phyloP scores from a whole-genome alignment of 2,888 invertebrate genomes.

The Heliconius charithonia region DNA sequence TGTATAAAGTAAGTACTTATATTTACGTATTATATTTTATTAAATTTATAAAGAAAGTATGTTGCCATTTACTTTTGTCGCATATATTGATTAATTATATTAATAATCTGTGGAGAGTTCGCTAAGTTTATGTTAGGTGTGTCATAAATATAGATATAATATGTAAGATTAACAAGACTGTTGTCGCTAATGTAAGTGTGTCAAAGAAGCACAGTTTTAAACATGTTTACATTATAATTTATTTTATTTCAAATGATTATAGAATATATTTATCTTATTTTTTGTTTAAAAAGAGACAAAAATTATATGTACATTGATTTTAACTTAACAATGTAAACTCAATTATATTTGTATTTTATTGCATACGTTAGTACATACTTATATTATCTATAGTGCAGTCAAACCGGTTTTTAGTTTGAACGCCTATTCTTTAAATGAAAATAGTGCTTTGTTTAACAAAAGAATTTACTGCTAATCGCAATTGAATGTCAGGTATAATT shows the following conservation, averaged over 20 bases:
- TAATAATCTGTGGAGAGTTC: neutral
- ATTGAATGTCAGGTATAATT: constrained; percentile 18
- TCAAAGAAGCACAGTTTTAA: constrained; percentile 54
- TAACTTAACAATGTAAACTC: neutral
- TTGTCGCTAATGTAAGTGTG: constrained; percentile 61
- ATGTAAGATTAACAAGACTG: constrained; percentile 63
- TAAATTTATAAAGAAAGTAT: constrained; percentile 32
- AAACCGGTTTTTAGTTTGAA: constrained; percentile 10
- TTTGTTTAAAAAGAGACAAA: neutral
- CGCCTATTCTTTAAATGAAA: constrained; percentile 9
- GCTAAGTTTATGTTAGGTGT: constrained; percentile 24
- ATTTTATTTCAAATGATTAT: constrained; percentile 14
- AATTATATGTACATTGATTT: neutral
- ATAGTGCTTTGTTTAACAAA: constrained; percentile 1
- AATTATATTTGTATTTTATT: neutral
- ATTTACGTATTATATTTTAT: constrained; percentile 48
- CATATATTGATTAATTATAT: constrained; percentile 1
- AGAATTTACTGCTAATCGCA: constrained; percentile 13
- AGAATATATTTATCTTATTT: constrained; percentile 1
- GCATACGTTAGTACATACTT: neutral
- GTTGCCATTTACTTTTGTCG: constrained; percentile 41
- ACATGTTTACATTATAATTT: constrained; percentile 10
- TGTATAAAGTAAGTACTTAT: constrained; percentile 55
- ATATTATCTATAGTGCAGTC: constrained; percentile 1
- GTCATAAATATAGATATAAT: constrained; percentile 34